Base-by-base conservation (phyloP, 2,113 vertebrate genomes). In the Cheilinus undulatus region DNA sequence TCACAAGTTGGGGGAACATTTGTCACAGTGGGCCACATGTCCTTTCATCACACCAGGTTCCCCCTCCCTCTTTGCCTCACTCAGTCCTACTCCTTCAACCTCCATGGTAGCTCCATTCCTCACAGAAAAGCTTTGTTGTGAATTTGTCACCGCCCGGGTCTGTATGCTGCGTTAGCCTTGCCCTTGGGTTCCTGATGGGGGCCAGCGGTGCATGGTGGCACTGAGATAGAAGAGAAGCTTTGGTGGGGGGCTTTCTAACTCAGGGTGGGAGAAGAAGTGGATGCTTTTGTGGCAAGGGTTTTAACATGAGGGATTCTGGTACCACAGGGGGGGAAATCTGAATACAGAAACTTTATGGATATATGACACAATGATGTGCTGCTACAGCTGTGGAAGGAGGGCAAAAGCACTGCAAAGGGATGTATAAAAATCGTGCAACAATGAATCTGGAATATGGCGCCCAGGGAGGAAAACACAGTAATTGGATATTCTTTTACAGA, bases 51-150 rank as follows among this genome's bases (percentile, higher is more conserved):
- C 78, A 71, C 75, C 68, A 19, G 46, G 49, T 64, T 75, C 67
- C 56, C 17, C 67, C 23, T 53, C 17, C 19, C 40, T 17, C 14
- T 17, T 6, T 42, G 15, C 17, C 40, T 24, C 56, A 8, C 80
- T 57, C 32, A 20, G 19, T 40, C 72, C 56, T 72, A 28, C 73
- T 82, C 76, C 83, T 78, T 84, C 77, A 72, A 68, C 83, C 66
- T 76, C 74, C 60, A 69, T 56, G 73, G 54, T 80, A 20, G 59
- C 84, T 81, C 80, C 71, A 89, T 91, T 85, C 73, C 73, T 85
- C 83, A 78, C 56, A 70, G 76, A 79, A 69, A 66, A 65, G 46
- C 52, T 86, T 88, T 87, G 87, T 86, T 87, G 82, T 81, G 80
- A 80, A 86, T 91, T 75, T 86, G 83, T 89, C 86, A 76, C 70